Percentiles rank a stretch among this genome's conserved stretches.
These are phyloP conservation scores for Pachyramphus minor DNA, from an alignment of 2,113 vertebrate species.

Conservation along the genomic window DNA sequence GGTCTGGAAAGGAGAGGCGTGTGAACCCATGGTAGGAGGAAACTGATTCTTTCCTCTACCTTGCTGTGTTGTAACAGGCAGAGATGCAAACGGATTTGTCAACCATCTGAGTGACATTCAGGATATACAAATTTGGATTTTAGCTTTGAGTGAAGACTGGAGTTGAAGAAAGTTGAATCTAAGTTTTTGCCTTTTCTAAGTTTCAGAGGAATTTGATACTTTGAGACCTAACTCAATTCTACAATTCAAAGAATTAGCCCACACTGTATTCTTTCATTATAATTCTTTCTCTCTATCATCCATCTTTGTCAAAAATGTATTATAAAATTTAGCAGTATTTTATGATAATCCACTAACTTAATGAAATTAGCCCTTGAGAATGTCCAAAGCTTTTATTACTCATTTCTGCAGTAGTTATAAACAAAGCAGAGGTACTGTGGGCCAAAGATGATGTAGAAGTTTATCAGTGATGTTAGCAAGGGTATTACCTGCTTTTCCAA, in stretches of 20 bases:
- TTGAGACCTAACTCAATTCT: background rate
- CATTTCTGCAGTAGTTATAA: background rate
- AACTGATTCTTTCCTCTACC: background rate
- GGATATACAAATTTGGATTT: background rate
- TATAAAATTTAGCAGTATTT: background rate
- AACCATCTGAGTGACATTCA: background rate
- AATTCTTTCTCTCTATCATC: background rate
- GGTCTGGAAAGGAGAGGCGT: background rate
- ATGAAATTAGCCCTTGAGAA: background rate
- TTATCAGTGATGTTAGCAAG: background rate
- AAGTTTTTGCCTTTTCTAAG: background rate
- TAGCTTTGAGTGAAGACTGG: background rate
- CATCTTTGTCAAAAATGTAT: background rate
- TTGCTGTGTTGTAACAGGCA: accelerated
- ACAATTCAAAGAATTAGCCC: background rate
- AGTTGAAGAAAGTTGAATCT: background rate
- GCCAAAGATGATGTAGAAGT: background rate
- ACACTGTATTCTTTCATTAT: background rate
- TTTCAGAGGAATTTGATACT: background rate
- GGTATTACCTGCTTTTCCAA: background rate
- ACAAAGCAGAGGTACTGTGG: background rate
- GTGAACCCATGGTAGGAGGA: background rate
- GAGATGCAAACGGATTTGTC: background rate
- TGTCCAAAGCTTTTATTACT: background rate
- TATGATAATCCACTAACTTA: background rate